Base-by-base conservation (phyloP, 2,888 invertebrate species). In the Parelbella ahira region DNA sequence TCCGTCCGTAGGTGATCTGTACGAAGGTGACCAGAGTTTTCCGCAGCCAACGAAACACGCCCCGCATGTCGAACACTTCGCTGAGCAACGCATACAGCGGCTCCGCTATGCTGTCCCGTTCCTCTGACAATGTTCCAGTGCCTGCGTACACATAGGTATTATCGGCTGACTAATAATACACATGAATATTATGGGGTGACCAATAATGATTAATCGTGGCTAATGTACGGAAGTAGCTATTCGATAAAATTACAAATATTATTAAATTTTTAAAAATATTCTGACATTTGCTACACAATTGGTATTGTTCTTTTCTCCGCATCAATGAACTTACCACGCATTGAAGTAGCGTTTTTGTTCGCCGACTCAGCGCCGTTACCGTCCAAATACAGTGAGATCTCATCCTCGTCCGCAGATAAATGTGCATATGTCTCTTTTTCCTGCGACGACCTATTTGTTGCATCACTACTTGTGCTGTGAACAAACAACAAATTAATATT, bases 1-100 rank as follows among this genome's bases (percentile, higher is more conserved):
- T 97, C 48, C 96, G 89, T n/a, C 96, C 96, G 66, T 96, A 97
- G 0, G 95, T 94, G 45, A 96, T 93, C 80, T 97, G 97, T 11
- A 97, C 96, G 77, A 97, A 97, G 1, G 94, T 93, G 54, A 97
- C 96, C 9, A 97, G 89, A 10, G 95, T 96, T 68, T 94, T 93
- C 50, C 97, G 82, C 13, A 97, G 87, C 92, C 95, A 96, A 37
- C 94, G 93, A 68, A 96, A 96, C 13, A 96, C 93, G 0, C 97
- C 97, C 36, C 94, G 89, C 89, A 96, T 92, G 68, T 97, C 97
- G 68, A 97, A 97, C 53, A 97, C 91, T 86, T 97, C 97, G 47
- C 94, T 94, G 56, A 97, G 89, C 24, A 97, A 82, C 0, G 92
- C 90, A 71, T 97, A 97, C n/a, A 97, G 77, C 0, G 97, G 97